Evolutionary conservation across 2,888 invertebrate species (phyloP).

Genomic region (Scaptomyza reducta): DNA sequence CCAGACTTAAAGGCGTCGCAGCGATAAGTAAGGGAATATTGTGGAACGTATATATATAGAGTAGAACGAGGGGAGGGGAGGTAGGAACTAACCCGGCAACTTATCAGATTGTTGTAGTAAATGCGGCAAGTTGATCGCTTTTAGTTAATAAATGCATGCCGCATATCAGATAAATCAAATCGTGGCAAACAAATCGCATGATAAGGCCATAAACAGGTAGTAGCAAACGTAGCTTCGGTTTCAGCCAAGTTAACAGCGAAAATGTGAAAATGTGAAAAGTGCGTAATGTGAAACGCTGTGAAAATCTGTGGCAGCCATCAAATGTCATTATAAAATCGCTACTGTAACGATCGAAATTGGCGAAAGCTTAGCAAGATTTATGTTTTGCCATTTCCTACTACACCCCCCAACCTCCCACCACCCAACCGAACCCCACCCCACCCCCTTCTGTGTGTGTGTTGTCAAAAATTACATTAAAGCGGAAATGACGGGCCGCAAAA

Average conservation of each 20-base stretch:
- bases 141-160: slow-evolving; percentile 10
- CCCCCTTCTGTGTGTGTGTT: slow-evolving; percentile 39
- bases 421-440: not conserved
- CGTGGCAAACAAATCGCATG: slow-evolving; percentile 73
- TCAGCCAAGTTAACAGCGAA: slow-evolving; percentile 10
- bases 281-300: slow-evolving; percentile 9
- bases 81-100: not conserved
- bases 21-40: slow-evolving; percentile 41
- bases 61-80: no score
- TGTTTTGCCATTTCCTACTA: slow-evolving; percentile 62
- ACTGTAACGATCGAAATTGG: slow-evolving; percentile 54
- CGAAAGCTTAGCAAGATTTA: slow-evolving; percentile 67
- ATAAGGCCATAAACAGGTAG: slow-evolving; percentile 48
- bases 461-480: slow-evolving; percentile 75
- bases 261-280: slow-evolving; percentile 31
- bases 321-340: slow-evolving; percentile 59
- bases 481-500: slow-evolving; percentile 64
- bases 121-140: slow-evolving; percentile 54
- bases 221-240: slow-evolving; percentile 3
- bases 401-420: not conserved
- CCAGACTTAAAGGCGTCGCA: slow-evolving; percentile 76
- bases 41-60: not conserved
- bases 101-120: slow-evolving; percentile 39
- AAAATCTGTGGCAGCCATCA: slow-evolving; percentile 50
- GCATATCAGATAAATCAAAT: slow-evolving; percentile 68